Conservation (phyloP, 2,113 vertebrate species). For the Gopherus evgoodei region DNA sequence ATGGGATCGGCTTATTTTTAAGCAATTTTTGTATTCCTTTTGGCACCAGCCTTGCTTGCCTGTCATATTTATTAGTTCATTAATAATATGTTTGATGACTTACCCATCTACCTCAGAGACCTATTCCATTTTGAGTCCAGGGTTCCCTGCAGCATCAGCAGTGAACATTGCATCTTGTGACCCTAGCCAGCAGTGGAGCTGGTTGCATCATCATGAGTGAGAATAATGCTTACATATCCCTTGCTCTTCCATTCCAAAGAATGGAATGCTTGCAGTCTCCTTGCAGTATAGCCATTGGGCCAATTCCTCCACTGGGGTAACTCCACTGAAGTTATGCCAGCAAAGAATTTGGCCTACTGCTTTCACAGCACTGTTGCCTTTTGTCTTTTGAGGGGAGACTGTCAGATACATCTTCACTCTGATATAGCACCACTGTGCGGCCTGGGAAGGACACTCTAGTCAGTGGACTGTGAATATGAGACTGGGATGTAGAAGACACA, state of each 20-base stretch:
- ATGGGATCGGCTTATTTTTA: background rate
- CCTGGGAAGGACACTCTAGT: background rate
- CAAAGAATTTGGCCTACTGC: background rate
- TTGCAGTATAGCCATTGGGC: accelerated
- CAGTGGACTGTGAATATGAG: background rate
- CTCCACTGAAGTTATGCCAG: accelerated
- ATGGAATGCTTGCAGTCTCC: accelerated
- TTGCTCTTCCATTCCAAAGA: background rate
- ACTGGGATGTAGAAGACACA: background rate
- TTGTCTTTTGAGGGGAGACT: background rate
- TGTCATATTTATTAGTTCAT: background rate
- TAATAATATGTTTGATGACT: background rate
- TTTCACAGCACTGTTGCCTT: background rate
- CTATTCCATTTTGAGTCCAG: background rate
- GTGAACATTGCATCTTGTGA: background rate
- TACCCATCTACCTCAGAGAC: background rate
- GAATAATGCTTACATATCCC: background rate
- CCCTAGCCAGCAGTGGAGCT: background rate
- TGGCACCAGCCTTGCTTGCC: background rate
- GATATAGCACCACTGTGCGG: background rate
- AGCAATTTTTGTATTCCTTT: background rate
- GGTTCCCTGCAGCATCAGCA: background rate
- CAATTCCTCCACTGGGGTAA: background rate
- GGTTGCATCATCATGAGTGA: background rate
- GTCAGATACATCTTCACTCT: background rate